phyloP scores from a whole-genome alignment of 2,888 invertebrate genomes.

The Sphaerophoria taeniata region DNA sequence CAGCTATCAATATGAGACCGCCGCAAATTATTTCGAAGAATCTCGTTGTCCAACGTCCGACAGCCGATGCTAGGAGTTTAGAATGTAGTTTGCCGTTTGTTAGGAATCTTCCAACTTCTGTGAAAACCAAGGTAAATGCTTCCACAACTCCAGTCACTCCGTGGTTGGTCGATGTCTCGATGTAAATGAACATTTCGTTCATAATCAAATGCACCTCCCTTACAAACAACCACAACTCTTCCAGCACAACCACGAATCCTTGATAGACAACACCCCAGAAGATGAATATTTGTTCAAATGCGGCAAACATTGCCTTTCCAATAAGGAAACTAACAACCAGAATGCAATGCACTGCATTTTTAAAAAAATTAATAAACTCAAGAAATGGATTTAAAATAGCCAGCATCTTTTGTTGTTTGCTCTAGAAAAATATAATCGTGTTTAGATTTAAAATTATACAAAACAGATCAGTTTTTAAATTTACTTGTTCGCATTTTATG shows the following conservation, averaged over 20 bases:
- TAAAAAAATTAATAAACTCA: conserved; percentile 51
- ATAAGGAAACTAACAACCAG: conserved; percentile 73
- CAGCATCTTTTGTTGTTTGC: conserved; percentile 59
- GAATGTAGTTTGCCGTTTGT: conserved; percentile 73
- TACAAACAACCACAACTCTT: conserved; percentile 75
- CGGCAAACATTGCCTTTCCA: conserved; percentile 72
- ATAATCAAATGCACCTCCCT: conserved; percentile 69
- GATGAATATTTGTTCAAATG: conserved; percentile 58
- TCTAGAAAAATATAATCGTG: conserved; percentile 5
- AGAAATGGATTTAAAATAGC: conserved; percentile 62
- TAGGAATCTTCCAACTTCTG: conserved; percentile 70
- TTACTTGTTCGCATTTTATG: conserved; percentile 58
- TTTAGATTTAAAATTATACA: background rate
- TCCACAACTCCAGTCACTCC: conserved; percentile 69
- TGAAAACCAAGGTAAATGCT: conserved; percentile 59
- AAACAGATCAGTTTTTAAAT: background rate
- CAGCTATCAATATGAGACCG: conserved; percentile 75
- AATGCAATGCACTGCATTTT: conserved; percentile 52
- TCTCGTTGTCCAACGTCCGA: conserved; percentile 57
- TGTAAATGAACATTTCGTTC: conserved; percentile 58
- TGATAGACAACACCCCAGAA: conserved; percentile 56
- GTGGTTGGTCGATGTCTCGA: conserved; percentile 70
- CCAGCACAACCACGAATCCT: conserved; percentile 70
- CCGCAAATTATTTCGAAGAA: conserved; percentile 61
- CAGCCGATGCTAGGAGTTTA: conserved; percentile 60